Percentiles rank a stretch among this genome's conserved stretches.
phyloP scores from a whole-genome alignment of 2,888 invertebrate genomes.

The Ormyrus thymus region DNA sequence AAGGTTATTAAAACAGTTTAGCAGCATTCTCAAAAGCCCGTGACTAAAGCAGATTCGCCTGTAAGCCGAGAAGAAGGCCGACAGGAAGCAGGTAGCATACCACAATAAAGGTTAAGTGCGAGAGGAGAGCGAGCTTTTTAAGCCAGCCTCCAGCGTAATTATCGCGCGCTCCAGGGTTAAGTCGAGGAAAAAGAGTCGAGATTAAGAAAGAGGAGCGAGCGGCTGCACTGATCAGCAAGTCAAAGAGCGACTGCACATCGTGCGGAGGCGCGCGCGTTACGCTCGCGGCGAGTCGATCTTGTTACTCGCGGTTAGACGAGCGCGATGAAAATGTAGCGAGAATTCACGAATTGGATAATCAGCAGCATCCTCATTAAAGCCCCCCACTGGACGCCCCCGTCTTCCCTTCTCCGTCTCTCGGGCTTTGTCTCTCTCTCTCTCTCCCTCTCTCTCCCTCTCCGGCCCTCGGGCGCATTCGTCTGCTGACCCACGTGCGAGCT shows the following conservation, averaged over 20 bases:
- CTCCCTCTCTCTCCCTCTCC: constrained; percentile 6
- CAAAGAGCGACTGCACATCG: neutral
- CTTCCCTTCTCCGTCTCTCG: constrained; percentile 65
- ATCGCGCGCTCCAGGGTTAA: neutral
- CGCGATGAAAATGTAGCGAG: constrained; percentile 74
- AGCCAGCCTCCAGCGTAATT: neutral
- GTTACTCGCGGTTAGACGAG: constrained; percentile 68
- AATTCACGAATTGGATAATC: constrained; percentile 80
- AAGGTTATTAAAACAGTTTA: too few species aligned
- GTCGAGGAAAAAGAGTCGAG: neutral
- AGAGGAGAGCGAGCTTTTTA: neutral
- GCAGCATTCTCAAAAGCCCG: too few species aligned
- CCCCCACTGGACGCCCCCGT: constrained; percentile 73
- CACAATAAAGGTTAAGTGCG: neutral
- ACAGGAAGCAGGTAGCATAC: neutral
- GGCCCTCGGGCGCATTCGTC: constrained; percentile 1
- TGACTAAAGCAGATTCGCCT: too few species aligned
- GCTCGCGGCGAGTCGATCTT: constrained; percentile 62
- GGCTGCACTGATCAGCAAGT: neutral
- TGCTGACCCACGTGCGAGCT: constrained; percentile 47
- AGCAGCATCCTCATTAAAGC: constrained; percentile 81
- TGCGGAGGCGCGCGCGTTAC: neutral
- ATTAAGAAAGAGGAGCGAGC: neutral
- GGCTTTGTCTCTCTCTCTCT: constrained; percentile 32
- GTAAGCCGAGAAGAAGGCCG: neutral